phyloP scores from a whole-genome alignment of 2,113 vertebrate species.

The Osmerus mordax region DNA sequence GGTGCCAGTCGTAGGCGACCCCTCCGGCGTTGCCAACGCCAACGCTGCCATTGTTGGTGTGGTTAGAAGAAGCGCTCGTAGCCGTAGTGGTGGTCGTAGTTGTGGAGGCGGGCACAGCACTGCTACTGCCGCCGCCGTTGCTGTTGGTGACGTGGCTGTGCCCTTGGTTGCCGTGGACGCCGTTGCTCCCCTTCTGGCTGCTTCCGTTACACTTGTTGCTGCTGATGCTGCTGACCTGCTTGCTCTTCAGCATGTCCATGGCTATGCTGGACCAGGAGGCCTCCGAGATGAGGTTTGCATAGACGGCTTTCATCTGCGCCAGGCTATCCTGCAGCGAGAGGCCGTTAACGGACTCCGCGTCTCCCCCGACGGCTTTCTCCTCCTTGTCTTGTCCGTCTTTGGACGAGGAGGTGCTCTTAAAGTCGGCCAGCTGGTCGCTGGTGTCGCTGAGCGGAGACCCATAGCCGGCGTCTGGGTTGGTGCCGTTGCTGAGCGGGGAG shows the following conservation, averaged over 20 bases:
- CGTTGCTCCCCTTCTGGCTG: slow-evolving; percentile 76
- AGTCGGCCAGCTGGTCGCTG: slow-evolving; percentile 88
- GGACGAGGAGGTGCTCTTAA: slow-evolving; percentile 82
- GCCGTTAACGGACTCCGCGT: slow-evolving; percentile 70
- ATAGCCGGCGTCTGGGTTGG: slow-evolving; percentile 92
- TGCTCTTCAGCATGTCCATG: slow-evolving; percentile 88
- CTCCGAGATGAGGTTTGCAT: slow-evolving; percentile 95
- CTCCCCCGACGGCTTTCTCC: slow-evolving; percentile 80
- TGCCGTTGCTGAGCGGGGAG: slow-evolving; percentile 93
- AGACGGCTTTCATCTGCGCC: slow-evolving; percentile 97
- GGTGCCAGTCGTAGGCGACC: slow-evolving; percentile 96
- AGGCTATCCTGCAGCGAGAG: slow-evolving; percentile 93
- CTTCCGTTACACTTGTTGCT: slow-evolving; percentile 57
- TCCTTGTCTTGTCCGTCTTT: slow-evolving; percentile 82
- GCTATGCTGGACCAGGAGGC: slow-evolving; percentile 94
- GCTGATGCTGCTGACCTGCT: slow-evolving; percentile 65
- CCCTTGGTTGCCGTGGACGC: slow-evolving; percentile 56
- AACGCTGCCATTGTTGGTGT: slow-evolving; percentile 67
- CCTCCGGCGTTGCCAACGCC: slow-evolving; percentile 69
- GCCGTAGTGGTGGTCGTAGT: slow-evolving; percentile 53
- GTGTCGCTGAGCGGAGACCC: slow-evolving; percentile 93
- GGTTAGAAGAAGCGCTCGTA: slow-evolving; percentile 64
- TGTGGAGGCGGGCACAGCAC: slow-evolving; percentile 50
- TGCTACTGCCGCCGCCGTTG: slow-evolving; percentile 54
- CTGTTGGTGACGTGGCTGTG: slow-evolving; percentile 66